These are phyloP conservation scores for Morphnarchus princeps DNA, from an alignment of 2,113 vertebrate species.

Conservation along the genomic window DNA sequence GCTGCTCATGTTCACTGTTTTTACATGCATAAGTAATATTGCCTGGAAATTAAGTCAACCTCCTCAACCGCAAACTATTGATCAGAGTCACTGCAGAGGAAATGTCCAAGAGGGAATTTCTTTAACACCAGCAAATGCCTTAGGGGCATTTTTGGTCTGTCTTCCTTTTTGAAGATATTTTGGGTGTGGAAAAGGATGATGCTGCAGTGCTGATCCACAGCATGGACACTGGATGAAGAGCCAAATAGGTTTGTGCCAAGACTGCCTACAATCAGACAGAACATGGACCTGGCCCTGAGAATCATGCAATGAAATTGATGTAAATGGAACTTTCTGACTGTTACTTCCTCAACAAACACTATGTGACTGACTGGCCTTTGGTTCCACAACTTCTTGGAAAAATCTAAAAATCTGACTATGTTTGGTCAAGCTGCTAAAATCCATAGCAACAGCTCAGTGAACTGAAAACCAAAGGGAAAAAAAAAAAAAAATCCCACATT, in stretches of 20 bases:
- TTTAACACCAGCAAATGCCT: not conserved
- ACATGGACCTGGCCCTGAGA: not conserved
- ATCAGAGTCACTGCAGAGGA: not conserved
- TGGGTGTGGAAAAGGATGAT: accelerated
- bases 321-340: not conserved
- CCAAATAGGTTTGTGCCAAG: not conserved
- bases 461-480: not conserved
- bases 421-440: not conserved
- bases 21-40: not conserved
- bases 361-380: not conserved
- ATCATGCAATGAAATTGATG: not conserved
- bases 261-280: not conserved
- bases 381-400: not conserved
- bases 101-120: not conserved
- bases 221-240: not conserved
- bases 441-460: not conserved
- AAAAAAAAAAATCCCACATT: not conserved
- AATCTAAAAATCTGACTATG: not conserved
- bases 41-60: not conserved
- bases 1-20: not conserved
- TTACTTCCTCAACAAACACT: not conserved
- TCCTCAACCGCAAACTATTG: not conserved
- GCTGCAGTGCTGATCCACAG: not conserved
- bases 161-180: not conserved
- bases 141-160: not conserved